A percentile compares a stretch with the other conserved stretches of the same genome.
Evolutionary conservation across 1,140 invertebrate genomes (phyloP).

Genomic region (Drosophila jambulina): DNA sequence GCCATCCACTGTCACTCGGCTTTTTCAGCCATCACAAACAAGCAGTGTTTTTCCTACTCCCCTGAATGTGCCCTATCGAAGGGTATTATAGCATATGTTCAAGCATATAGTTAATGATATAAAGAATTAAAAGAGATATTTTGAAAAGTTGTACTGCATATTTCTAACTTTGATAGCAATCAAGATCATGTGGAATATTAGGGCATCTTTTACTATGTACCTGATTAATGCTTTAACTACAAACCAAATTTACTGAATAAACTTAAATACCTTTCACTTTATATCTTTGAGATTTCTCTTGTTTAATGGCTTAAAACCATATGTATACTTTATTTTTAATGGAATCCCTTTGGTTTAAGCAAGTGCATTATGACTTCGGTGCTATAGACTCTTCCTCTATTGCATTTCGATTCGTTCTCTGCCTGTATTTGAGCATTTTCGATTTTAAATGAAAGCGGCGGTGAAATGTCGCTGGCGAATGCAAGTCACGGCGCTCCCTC

Average conservation of each 20-base stretch:
- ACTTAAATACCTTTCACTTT: not conserved
- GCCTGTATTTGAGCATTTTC: constrained; percentile 68
- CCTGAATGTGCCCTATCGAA: constrained; percentile 3
- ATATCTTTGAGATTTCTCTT: too few species aligned
- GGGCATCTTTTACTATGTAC: too few species aligned
- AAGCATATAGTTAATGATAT: not conserved
- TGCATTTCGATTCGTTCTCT: constrained; percentile 60
- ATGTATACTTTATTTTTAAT: not conserved
- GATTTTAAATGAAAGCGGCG: constrained; percentile 74
- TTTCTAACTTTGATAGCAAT: not conserved
- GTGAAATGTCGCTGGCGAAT: constrained; percentile 29
- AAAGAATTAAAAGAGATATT: not conserved
- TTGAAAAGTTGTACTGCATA: not conserved
- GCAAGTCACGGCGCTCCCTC: constrained; percentile 63
- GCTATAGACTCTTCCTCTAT: not conserved
- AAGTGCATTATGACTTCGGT: not conserved
- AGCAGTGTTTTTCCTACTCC: constrained; percentile 50
- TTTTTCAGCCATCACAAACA: constrained; percentile 65
- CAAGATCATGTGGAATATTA: not conserved
- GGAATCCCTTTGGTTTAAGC: not conserved
- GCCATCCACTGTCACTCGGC: constrained; percentile 31
- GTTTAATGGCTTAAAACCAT: not conserved
- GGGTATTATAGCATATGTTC: not conserved
- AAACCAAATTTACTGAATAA: too few species aligned
- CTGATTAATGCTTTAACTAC: too few species aligned